Conservation (phyloP, 2,888 invertebrate species). For the Hemicrepidius hirtus region DNA sequence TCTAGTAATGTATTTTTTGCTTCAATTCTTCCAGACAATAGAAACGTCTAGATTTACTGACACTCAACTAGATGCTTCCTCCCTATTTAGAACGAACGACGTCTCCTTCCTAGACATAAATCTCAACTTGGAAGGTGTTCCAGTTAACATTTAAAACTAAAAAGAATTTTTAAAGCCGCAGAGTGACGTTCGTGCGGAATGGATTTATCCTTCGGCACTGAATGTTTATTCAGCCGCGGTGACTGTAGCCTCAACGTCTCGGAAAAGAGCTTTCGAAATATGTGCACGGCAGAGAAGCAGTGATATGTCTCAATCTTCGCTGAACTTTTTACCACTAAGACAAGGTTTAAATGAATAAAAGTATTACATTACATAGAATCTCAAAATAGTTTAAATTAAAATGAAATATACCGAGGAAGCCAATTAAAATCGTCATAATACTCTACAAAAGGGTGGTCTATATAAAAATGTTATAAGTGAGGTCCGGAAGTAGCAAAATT, state of each 20-base stretch:
- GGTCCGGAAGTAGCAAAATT: too few species aligned
- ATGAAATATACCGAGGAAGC: too few species aligned
- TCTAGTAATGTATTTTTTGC: too few species aligned
- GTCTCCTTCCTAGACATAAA: slow-evolving; percentile 16
- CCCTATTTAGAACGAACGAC: slow-evolving; percentile 1
- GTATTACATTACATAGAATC: too few species aligned
- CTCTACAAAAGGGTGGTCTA: too few species aligned
- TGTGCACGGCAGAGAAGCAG: slow-evolving; percentile 21
- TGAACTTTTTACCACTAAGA: neutral
- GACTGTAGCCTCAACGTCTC: slow-evolving; percentile 56
- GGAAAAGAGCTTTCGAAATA: slow-evolving; percentile 43
- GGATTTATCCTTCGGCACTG: slow-evolving; percentile 63
- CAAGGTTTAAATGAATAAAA: too few species aligned
- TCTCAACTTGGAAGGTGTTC: slow-evolving; percentile 30
- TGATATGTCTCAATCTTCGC: slow-evolving; percentile 39
- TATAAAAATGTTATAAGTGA: too few species aligned
- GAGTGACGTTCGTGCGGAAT: slow-evolving; percentile 61
- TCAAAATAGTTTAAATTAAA: too few species aligned
- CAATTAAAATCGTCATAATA: too few species aligned
- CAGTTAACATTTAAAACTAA: slow-evolving; percentile 32
- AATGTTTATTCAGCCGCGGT: slow-evolving; percentile 64
- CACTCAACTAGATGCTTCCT: neutral
- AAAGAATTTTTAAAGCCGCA: slow-evolving; percentile 55
- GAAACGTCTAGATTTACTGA: neutral
- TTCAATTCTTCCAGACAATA: too few species aligned